Conservation (phyloP, 1,140 invertebrate species). For the Limonius californicus region DNA sequence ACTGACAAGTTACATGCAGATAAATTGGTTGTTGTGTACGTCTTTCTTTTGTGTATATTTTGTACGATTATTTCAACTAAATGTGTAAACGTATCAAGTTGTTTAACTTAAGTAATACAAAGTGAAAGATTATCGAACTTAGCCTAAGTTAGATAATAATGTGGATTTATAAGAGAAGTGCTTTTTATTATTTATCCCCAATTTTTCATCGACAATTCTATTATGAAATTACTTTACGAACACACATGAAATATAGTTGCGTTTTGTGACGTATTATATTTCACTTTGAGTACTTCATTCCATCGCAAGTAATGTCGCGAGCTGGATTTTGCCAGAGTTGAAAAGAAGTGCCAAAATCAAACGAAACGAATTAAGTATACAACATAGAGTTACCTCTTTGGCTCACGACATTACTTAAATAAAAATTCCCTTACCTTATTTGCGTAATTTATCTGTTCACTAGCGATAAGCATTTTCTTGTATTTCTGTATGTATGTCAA, state of each 20-base stretch:
- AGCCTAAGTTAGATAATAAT: constrained; percentile 9
- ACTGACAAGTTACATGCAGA: too few relatives aligned
- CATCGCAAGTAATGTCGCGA: constrained; percentile 13
- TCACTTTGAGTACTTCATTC: background rate
- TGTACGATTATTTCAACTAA: too few relatives aligned
- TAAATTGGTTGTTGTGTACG: too few relatives aligned
- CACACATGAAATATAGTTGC: too few relatives aligned
- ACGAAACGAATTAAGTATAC: constrained; percentile 32
- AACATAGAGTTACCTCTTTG: background rate
- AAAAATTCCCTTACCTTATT: background rate
- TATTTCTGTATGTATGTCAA: constrained; percentile 43
- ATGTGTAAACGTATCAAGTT: too few relatives aligned
- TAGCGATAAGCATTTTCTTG: constrained; percentile 31
- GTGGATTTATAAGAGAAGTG: background rate
- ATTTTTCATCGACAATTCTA: background rate
- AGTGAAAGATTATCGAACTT: constrained; percentile 7
- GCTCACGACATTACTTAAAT: constrained; percentile 16
- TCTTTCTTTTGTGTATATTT: too few relatives aligned
- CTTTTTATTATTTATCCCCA: constrained; percentile 1
- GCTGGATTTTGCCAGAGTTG: constrained; percentile 1
- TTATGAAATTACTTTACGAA: too few relatives aligned
- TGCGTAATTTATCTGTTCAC: constrained; percentile 14
- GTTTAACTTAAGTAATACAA: too few relatives aligned
- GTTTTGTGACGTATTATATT: constrained; percentile 2
- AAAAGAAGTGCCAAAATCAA: constrained; percentile 27